Evolutionary conservation across 1,140 invertebrate species (phyloP).

Genomic region (Hyles euphorbiae): DNA sequence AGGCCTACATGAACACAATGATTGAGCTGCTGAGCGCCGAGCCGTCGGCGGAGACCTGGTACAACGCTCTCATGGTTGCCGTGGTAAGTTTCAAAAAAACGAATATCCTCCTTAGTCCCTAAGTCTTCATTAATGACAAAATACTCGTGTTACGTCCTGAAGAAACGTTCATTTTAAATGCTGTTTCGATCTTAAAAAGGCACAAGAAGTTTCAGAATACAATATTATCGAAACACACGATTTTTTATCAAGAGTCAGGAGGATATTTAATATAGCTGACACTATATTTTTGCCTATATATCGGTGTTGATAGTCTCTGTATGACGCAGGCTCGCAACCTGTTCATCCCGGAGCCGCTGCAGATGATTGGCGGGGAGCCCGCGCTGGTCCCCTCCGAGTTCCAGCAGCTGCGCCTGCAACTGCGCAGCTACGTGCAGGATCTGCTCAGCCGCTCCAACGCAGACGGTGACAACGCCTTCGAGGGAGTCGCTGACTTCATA

Average conservation of each 20-base stretch:
- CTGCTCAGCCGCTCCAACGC: conserved; percentile 18
- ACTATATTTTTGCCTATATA: too few relatives aligned
- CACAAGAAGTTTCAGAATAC: too few relatives aligned
- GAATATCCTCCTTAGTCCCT: too few relatives aligned
- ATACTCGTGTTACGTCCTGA: too few relatives aligned
- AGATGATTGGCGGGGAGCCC: conserved; percentile 20
- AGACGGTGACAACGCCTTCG: conserved; percentile 21
- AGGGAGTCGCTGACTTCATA: conserved; percentile 29
- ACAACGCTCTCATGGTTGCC: conserved; percentile 24
- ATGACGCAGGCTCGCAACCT: conserved; percentile 25
- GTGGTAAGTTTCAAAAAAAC: conserved; percentile 20
- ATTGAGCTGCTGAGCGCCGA: conserved; percentile 10
- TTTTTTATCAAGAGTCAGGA: too few relatives aligned
- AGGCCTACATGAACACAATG: conserved; percentile 19
- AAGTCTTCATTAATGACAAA: too few relatives aligned
- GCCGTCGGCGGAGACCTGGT: conserved; percentile 13
- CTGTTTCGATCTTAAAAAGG: too few relatives aligned
- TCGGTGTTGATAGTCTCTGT: too few relatives aligned
- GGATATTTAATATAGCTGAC: too few relatives aligned
- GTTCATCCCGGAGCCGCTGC: conserved; percentile 25
- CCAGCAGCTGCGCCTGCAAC: conserved; percentile 18
- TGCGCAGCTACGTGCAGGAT: conserved; percentile 32
- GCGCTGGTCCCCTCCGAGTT: conserved; percentile 32
- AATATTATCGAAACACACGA: too few relatives aligned
- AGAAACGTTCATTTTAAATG: too few relatives aligned